These are phyloP conservation scores for Pluvialis apricaria DNA, from an alignment of 2,113 vertebrate species.

Conservation along the genomic window DNA sequence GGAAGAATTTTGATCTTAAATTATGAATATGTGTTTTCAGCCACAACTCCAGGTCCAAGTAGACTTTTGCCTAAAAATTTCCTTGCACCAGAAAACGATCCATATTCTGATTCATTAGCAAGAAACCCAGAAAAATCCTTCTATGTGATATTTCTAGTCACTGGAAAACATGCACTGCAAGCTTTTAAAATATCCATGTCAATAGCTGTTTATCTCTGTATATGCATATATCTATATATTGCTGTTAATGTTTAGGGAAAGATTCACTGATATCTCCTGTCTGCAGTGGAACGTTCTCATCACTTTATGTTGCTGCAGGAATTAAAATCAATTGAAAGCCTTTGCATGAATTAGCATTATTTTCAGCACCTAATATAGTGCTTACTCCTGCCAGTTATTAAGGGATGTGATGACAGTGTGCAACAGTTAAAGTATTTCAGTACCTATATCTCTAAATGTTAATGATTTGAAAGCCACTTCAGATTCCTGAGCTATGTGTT, in stretches of 20 bases:
- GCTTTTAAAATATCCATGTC: background rate
- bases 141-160: background rate
- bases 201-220: background rate
- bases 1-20: background rate
- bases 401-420: background rate
- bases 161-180: background rate
- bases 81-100: background rate
- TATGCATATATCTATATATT: background rate
- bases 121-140: background rate
- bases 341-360: background rate
- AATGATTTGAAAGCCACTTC: background rate
- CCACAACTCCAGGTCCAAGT: background rate
- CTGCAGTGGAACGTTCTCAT: background rate
- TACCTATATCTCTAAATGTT: background rate
- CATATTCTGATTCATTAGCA: background rate
- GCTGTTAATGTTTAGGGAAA: background rate
- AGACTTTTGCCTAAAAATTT: background rate
- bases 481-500: background rate
- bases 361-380: background rate
- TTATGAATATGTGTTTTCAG: background rate
- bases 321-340: background rate
- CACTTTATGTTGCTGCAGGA: background rate
- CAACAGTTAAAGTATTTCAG: background rate
- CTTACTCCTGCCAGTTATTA: background rate
- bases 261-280: background rate